Evolutionary conservation across 2,797 vertebrate species (phyloP).

Genomic region (Geotrypetes seraphini): DNA sequence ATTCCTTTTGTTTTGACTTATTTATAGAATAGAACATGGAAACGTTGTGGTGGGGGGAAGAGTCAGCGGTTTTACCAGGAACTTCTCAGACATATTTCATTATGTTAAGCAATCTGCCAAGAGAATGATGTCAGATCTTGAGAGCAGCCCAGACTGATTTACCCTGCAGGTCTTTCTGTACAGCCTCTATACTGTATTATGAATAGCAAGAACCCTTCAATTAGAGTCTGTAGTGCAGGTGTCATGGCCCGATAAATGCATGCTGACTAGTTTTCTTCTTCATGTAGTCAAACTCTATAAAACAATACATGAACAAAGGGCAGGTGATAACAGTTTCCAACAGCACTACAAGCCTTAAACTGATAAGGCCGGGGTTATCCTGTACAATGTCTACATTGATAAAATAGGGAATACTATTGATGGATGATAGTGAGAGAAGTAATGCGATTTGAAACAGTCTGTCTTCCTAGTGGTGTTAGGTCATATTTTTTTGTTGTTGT

Average conservation of each 20-base stretch:
- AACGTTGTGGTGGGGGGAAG: no score
- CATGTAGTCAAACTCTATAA: constrained; percentile 27
- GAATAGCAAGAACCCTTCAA: constrained; percentile 66
- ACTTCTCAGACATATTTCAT: constrained; percentile 50
- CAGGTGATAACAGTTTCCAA: constrained; percentile 4
- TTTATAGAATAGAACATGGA: no score
- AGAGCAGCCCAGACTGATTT: constrained; percentile 67
- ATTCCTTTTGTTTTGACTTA: no score
- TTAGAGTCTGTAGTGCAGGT: constrained; percentile 52
- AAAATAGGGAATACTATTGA: no score
- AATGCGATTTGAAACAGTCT: no score
- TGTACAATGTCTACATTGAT: no score
- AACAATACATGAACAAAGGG: constrained; percentile 8
- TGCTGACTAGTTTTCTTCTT: constrained; percentile 47
- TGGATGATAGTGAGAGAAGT: no score
- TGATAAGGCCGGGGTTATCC: constrained; percentile 7
- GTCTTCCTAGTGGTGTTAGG: no score
- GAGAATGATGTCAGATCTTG: constrained; percentile 55
- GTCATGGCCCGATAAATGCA: constrained; percentile 42
- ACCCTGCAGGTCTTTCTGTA: constrained; percentile 71
- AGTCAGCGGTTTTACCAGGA: constrained; percentile 28
- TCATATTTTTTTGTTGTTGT: no score
- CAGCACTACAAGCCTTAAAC: constrained; percentile 13
- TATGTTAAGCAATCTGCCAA: constrained; percentile 56
- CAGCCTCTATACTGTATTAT: constrained; percentile 75